Base-by-base conservation (phyloP, 1,140 invertebrate species). In the Limonius californicus region DNA sequence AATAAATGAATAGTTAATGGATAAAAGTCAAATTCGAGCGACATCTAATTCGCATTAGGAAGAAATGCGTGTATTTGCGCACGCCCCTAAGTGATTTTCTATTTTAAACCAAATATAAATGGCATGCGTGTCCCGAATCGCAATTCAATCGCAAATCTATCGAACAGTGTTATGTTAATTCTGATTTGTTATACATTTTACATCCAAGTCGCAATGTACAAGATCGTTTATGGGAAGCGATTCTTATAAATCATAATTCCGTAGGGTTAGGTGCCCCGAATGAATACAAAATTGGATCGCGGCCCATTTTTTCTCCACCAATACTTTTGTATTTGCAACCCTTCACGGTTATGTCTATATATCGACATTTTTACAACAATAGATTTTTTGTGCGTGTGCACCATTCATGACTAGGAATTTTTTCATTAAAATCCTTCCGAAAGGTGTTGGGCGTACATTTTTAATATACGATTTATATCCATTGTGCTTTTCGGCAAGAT, bases 121-220 rank as follows among this genome's bases (percentile, higher is more conserved):
- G 62, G 57, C 66, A 58, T 57, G 65, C 63, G 57, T 35, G 18
- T 57, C 47, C 18, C 18, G 16, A 20, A 32, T 60, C 32, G 45
- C 60, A 58, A 68, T 68, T 69, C 68, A 68, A 68, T 69, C 63
- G 66, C 65, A 68, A 69, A 69, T 69, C 65, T 61, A 69, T 69
- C 65, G 68, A 69, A 63, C 66, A 69, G 30, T 69, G 68, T 69
- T 69, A 69, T 69, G 68, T 30, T 69, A 69, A 69, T 69, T 63
- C 53, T 18, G 58, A 65, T 69, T 63, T 68, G 66, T 62, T 66
- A 67, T 55, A 69, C 54, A 62, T 57, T 62, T 54, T 62, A 56
- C 11, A 61, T 56, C 45, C n/a, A 50, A 39, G 8, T 39, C 35
- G 45, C 27, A 53, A 47, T 19, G 56, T 61, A 69, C 68, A 65